phyloP scores from a whole-genome alignment of 2,888 invertebrate species.

The Rhabditoides inermis region DNA sequence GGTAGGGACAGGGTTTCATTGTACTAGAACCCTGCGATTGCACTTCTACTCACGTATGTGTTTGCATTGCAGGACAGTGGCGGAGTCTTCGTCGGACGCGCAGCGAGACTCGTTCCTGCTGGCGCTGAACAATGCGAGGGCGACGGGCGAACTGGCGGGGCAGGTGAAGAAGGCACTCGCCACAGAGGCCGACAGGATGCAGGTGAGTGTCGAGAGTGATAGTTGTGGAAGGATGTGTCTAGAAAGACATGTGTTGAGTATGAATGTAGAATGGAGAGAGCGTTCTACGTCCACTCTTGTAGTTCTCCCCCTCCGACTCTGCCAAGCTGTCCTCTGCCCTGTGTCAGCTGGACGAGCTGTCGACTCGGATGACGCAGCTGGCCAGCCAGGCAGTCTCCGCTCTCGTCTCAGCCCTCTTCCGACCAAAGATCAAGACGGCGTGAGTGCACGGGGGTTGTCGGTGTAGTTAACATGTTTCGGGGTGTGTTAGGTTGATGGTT shows the following conservation, averaged over 20 bases:
- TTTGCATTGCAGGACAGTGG: constrained; percentile 14
- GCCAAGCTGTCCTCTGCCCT: constrained; percentile 63
- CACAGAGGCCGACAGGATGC: constrained; percentile 18
- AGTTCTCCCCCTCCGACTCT: too few species aligned
- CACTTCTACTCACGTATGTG: too few species aligned
- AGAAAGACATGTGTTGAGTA: too few species aligned
- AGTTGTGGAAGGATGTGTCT: too few species aligned
- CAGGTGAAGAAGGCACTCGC: constrained; percentile 63
- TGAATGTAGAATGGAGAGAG: too few species aligned
- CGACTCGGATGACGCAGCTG: constrained; percentile 23
- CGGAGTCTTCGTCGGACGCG: constrained; percentile 33
- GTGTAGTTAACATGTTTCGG: too few species aligned
- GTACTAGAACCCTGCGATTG: too few species aligned
- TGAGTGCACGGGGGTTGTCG: too few species aligned
- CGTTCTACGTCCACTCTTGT: too few species aligned
- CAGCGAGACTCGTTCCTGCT: constrained; percentile 60
- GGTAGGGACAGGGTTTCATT: too few species aligned
- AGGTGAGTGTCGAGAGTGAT: constrained; percentile 6
- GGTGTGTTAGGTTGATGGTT: too few species aligned
- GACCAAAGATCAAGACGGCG: constrained; percentile 61
- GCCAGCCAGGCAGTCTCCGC: constrained; percentile 56
- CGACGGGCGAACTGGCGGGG: constrained; percentile 80
- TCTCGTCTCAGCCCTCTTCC: constrained; percentile 70
- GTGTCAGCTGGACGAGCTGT: constrained; percentile 44
- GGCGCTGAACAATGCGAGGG: constrained; percentile 80